Base-by-base conservation (phyloP, 2,113 vertebrate genomes). In the Chitala chitala region DNA sequence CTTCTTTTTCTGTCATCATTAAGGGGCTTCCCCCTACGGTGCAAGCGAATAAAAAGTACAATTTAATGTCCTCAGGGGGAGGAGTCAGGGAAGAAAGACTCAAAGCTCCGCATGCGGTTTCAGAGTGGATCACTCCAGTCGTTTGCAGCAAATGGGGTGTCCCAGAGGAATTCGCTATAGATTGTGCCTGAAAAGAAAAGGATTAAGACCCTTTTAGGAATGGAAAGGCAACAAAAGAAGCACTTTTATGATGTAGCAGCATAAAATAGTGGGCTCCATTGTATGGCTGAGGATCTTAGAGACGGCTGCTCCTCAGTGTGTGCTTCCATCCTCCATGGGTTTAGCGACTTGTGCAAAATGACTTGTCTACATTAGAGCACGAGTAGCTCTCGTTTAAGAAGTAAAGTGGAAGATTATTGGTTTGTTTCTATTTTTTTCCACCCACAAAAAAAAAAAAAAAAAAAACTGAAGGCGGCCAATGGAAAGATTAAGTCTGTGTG, bases 161-260 rank as follows among this genome's bases (percentile, higher is more conserved):
- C 94, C 92, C 93, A 86, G 86, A 90, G 92, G 94, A 95, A 95
- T 96, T 93, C 91, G 86, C 89, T 84, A 80, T 88, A 87, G 90
- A 91, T 90, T 70, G 5, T 15, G 82, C 78, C 89, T 94, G 91
- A 94, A 95, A 96, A 93, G 90, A 92, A n/a, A 91, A 80, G 93
- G 95, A 95, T 97, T 96, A 96, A 92, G 91, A 87, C 88, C 81
- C 78, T 94, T 96, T 96, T 93, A 92, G 93, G 86, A 86, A 89
- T 94, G 87, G 88, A 93, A 94, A 96, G 93, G 92, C 91, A 95
- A 98, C 94, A 98, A 97, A 98, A 94, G 92, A 86, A 91, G 86
- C 92, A 95, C 91, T 96, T 97, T 94, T 93, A 95, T 94, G 93
- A 96, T 94, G 93, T 93, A 94, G 91, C 92, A 92, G 92, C 91